These are phyloP conservation scores for Iphiclides podalirius DNA, from an alignment of 2,888 invertebrate genomes.

Conservation along the genomic window DNA sequence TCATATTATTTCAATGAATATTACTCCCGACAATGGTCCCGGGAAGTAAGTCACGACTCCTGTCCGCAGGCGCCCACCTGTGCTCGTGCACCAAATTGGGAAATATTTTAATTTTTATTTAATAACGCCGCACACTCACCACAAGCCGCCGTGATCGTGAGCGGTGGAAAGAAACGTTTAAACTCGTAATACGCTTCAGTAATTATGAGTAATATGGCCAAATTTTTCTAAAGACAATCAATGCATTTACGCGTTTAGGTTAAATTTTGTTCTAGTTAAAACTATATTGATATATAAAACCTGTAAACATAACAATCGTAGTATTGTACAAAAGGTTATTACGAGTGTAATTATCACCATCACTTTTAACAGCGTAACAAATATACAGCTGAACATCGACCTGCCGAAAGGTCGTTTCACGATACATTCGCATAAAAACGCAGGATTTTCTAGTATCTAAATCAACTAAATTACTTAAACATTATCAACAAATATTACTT, in stretches of 20 bases:
- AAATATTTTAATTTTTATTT: constrained; percentile 41
- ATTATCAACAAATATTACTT: too few relatives aligned
- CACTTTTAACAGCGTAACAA: too few relatives aligned
- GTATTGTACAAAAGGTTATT: too few relatives aligned
- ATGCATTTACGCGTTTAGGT: not conserved
- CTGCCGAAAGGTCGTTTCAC: too few relatives aligned
- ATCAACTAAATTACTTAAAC: too few relatives aligned
- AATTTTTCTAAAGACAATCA: constrained; percentile 3
- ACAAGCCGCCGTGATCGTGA: constrained; percentile 46
- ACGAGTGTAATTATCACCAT: too few relatives aligned
- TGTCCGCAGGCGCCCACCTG: constrained; percentile 69
- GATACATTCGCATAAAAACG: too few relatives aligned
- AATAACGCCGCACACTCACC: constrained; percentile 60
- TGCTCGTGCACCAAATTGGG: constrained; percentile 52
- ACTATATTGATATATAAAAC: too few relatives aligned
- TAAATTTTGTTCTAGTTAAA: too few relatives aligned
- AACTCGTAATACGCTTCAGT: constrained; percentile 13
- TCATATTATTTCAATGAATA: constrained; percentile 52
- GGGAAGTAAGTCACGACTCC: constrained; percentile 71
- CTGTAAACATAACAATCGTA: too few relatives aligned
- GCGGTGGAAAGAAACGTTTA: constrained; percentile 42
- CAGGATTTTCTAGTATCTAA: too few relatives aligned
- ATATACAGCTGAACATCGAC: too few relatives aligned
- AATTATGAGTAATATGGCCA: constrained; percentile 19
- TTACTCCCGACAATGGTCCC: constrained; percentile 41